Percentiles rank a stretch among this genome's conserved stretches.
These are phyloP conservation scores for Endomychus coccineus DNA, from an alignment of 2,888 invertebrate genomes.

Conservation along the genomic window DNA sequence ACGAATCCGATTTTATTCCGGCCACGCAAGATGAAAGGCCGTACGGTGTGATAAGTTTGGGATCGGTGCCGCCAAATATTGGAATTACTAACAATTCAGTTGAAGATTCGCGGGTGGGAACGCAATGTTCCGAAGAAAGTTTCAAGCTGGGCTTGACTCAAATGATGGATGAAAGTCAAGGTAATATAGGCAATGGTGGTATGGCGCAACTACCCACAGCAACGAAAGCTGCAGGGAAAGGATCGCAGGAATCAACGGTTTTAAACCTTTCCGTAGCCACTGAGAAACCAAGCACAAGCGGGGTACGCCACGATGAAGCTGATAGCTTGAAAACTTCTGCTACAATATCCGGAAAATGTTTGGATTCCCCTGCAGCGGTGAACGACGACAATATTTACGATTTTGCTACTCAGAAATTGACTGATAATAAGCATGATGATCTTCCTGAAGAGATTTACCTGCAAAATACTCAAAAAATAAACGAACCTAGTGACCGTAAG, in stretches of 20 bases:
- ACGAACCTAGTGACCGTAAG: background rate
- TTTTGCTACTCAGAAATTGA: background rate
- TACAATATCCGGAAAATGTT: no score
- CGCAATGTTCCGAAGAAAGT: conserved; percentile 24
- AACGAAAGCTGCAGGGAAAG: no score
- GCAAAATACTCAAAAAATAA: conserved; percentile 4
- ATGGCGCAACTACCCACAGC: no score
- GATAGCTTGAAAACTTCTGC: no score
- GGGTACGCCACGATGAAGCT: background rate
- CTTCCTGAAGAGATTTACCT: conserved; percentile 11
- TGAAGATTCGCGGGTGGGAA: conserved; percentile 3
- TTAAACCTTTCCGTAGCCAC: no score
- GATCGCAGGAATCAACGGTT: no score
- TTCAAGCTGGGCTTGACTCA: conserved; percentile 29
- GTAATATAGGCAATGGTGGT: conserved; percentile 9
- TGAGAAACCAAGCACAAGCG: conserved; percentile 3
- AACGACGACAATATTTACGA: background rate
- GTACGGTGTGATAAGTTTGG: conserved; percentile 3
- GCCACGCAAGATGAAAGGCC: conserved; percentile 24
- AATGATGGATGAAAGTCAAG: conserved; percentile 22
- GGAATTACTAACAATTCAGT: conserved; percentile 1
- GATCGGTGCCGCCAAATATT: conserved; percentile 3
- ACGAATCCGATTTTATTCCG: conserved; percentile 29
- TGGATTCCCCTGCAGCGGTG: no score
- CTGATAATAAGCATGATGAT: conserved; percentile 6